Base-by-base conservation (phyloP, 2,888 invertebrate genomes). In the Perdita meconis region DNA sequence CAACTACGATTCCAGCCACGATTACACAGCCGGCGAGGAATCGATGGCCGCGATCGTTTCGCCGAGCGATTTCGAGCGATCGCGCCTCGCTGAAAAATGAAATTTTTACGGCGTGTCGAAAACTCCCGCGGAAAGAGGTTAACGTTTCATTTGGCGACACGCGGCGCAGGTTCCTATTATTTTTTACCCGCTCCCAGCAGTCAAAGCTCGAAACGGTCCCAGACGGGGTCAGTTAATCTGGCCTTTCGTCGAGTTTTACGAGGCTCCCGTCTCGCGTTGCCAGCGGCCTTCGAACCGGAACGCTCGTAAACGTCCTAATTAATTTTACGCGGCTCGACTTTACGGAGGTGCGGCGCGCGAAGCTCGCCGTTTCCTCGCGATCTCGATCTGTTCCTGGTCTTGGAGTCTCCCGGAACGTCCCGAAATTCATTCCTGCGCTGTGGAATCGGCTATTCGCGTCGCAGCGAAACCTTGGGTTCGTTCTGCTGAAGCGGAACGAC, bases 281-380 rank as follows among this genome's bases (percentile, higher is more conserved):
- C 44, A 34, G 30, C 56, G 36, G 50, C 50, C 26, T 47, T 57
- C 66, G 66, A 55, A 61, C 26, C 57, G 69, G 44, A 10, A 44
- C 59, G 76, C 76, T 79, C 80, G 82, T 86, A 82, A 85, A 83
- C 79, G 84, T 83, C 78, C 71, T 85, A 83, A 85, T 87, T 84
- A 85, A 87, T 79, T 84, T 84, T 70, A 69, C 82, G 63, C 56
- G 70, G 78, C 66, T 83, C 71, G 57, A 50, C 72, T 78, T 70
- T 74, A 76, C 55, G 60, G 44, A 77, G 70, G 53, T 69, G 66
- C 63, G 66, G 51, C 77, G 34, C 16, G 24, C 66, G 26, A 12
- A 3, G 42, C 56, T 34, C 67, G 50, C 51, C 51, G 69, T 63
- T 68, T 44, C 71, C 51, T 64, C 59, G 66, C 57, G 69, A 65